phyloP scores from a whole-genome alignment of 2,797 vertebrate genomes.

The Rhinella marina region DNA sequence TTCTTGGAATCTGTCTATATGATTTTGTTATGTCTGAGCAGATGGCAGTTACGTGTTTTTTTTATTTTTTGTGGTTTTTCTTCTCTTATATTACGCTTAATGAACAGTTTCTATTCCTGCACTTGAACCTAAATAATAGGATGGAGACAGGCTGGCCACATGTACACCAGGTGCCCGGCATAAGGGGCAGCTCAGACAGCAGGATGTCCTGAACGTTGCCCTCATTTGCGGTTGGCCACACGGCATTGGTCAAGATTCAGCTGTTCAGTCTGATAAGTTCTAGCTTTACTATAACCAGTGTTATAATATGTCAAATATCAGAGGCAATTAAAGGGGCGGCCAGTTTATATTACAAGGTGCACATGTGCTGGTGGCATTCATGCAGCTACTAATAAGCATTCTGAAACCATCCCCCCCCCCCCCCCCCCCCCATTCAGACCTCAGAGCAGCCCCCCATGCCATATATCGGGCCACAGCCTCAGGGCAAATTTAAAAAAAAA shows the following conservation, averaged over 20 bases:
- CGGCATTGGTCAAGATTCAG: background rate
- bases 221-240: background rate
- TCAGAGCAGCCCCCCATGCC: too few relatives aligned
- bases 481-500: too few relatives aligned
- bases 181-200: background rate
- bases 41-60: background rate
- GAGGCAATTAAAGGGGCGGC: too few relatives aligned
- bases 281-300: background rate
- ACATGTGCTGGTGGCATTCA: too few relatives aligned
- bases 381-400: too few relatives aligned
- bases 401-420: too few relatives aligned
- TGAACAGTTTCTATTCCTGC: background rate
- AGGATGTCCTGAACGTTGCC: background rate
- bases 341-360: too few relatives aligned
- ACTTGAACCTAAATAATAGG: background rate
- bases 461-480: too few relatives aligned
- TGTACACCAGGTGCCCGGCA: background rate
- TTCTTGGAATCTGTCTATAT: background rate
- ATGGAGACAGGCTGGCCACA: background rate
- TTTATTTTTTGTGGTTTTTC: background rate
- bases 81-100: background rate
- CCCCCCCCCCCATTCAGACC: too few relatives aligned
- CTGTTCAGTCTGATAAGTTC: background rate
- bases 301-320: background rate
- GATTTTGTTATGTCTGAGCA: background rate